Evolutionary conservation across 2,888 invertebrate genomes (phyloP).

Genomic region (Cantharis rustica): DNA sequence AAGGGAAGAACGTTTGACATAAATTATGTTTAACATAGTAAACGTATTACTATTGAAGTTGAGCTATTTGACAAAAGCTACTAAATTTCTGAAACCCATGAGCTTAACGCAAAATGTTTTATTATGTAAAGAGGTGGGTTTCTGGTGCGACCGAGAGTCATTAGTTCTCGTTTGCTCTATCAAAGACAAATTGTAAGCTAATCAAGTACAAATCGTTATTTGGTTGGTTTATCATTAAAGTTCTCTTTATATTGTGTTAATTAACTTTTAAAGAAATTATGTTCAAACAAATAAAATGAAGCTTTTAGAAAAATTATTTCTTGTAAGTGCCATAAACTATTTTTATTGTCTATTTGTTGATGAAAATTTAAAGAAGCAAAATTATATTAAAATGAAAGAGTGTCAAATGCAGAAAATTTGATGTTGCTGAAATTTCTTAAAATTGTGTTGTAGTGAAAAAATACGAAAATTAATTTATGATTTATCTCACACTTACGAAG

Average conservation of each 20-base stretch:
- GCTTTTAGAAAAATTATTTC: background rate
- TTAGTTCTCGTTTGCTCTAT: conserved; percentile 15
- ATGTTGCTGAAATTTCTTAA: background rate
- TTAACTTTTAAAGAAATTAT: background rate
- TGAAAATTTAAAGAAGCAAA: background rate
- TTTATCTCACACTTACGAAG: background rate
- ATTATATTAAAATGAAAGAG: background rate
- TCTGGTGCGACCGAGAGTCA: conserved; percentile 12
- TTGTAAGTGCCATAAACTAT: too few relatives aligned
- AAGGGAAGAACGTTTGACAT: background rate
- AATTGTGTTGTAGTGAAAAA: background rate
- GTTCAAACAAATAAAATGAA: background rate
- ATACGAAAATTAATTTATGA: background rate
- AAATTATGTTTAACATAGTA: background rate
- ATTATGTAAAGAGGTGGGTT: conserved; percentile 17
- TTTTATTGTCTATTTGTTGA: too few relatives aligned
- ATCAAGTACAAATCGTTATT: conserved; percentile 13
- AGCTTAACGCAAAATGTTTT: conserved; percentile 14
- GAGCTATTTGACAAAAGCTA: background rate
- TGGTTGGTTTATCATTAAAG: background rate
- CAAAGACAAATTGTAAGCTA: conserved; percentile 18
- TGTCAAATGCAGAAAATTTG: background rate
- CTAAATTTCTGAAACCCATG: background rate
- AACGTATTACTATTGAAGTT: background rate
- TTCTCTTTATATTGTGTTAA: background rate